Percentiles rank a stretch among this genome's conserved stretches.
Evolutionary conservation across 2,113 vertebrate species (phyloP).

Genomic region (Myiopsitta monachus): DNA sequence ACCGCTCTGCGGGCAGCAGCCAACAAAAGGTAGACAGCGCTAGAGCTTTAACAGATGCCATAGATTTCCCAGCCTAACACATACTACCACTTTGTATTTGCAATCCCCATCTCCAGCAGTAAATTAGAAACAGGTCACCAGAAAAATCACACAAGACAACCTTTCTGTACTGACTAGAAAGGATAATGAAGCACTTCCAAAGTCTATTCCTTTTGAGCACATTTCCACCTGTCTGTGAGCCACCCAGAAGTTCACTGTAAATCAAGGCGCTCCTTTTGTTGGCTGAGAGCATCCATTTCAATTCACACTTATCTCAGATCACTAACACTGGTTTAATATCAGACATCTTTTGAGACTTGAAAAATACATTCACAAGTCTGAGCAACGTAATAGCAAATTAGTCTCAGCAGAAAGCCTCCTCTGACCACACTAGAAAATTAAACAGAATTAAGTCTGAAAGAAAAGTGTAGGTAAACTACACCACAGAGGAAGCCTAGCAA

Average conservation of each 20-base stretch:
- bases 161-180: background rate
- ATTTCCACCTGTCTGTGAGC: background rate
- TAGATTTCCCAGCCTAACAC: slow-evolving; percentile 26
- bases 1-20: background rate
- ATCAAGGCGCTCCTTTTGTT: background rate
- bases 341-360: background rate
- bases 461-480: background rate
- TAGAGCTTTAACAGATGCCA: background rate
- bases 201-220: background rate
- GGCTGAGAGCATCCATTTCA: background rate
- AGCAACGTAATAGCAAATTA: background rate
- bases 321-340: background rate
- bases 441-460: background rate
- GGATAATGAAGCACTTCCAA: background rate
- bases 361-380: background rate
- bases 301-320: background rate
- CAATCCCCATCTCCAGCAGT: slow-evolving; percentile 4
- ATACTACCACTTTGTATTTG: background rate
- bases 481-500: background rate
- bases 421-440: background rate
- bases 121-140: slow-evolving; percentile 51
- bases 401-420: background rate
- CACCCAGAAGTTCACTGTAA: background rate
- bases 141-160: slow-evolving; percentile 12
- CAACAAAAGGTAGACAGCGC: background rate